Evolutionary conservation across 2,797 vertebrate species (phyloP).

Genomic region (Enteromius mattozi): DNA sequence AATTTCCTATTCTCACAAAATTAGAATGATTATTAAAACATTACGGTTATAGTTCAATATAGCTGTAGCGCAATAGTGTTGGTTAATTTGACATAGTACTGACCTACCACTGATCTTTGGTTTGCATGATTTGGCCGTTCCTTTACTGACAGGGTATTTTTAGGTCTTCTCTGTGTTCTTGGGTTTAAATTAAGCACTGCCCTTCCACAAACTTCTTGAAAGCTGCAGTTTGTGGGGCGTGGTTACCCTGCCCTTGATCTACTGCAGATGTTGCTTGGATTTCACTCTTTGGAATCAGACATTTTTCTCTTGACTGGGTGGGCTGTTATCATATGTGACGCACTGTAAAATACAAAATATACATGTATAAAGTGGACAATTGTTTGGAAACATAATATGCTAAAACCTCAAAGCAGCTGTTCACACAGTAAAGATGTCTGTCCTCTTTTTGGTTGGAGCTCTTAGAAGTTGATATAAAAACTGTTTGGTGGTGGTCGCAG

Average conservation of each 20-base stretch:
- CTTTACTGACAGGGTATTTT: slow-evolving; percentile 70
- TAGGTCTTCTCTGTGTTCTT: slow-evolving; percentile 63
- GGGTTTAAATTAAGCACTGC: slow-evolving; percentile 74
- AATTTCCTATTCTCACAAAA: not conserved
- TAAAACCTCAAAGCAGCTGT: slow-evolving; percentile 49
- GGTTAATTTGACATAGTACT: not conserved
- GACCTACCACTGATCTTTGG: slow-evolving; percentile 39
- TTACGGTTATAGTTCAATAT: not conserved
- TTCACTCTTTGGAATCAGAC: slow-evolving; percentile 61
- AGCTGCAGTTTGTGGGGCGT: slow-evolving; percentile 62
- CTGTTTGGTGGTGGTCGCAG: not conserved
- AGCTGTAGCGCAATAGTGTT: too few relatives aligned
- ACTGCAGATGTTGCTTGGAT: slow-evolving; percentile 67
- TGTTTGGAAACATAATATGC: slow-evolving; percentile 18
- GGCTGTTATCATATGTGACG: slow-evolving; percentile 32
- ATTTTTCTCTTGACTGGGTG: slow-evolving; percentile 55
- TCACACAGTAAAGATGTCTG: slow-evolving; percentile 53
- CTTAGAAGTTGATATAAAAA: slow-evolving; percentile 31
- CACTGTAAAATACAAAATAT: slow-evolving; percentile 24
- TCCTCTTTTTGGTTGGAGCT: slow-evolving; percentile 50
- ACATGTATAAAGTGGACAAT: slow-evolving; percentile 18
- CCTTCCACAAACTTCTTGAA: slow-evolving; percentile 66
- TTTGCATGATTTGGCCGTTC: slow-evolving; percentile 51
- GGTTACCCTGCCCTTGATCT: slow-evolving; percentile 64
- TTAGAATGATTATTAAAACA: not conserved